phyloP scores from a whole-genome alignment of 1,140 invertebrate genomes.

The Drosophila oshimai region DNA sequence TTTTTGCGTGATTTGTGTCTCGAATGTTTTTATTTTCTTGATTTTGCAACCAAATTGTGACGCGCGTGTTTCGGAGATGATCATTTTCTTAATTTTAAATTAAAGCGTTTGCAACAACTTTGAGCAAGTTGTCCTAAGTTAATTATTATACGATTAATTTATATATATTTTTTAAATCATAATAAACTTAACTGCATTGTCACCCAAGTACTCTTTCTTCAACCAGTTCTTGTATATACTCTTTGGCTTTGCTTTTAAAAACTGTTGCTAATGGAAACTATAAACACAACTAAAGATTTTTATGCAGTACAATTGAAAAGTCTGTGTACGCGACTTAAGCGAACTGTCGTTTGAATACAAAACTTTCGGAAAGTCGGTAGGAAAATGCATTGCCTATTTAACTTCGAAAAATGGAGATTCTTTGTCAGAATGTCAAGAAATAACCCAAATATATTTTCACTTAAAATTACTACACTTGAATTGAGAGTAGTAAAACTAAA shows the following conservation, averaged over 20 bases:
- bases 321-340: slow-evolving; percentile 19
- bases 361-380: background rate
- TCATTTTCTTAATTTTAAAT: slow-evolving; percentile 18
- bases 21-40: slow-evolving; percentile 22
- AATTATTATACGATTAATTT: slow-evolving; percentile 64
- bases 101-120: slow-evolving; percentile 57
- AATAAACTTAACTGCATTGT: slow-evolving; percentile 53
- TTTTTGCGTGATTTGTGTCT: slow-evolving; percentile 49
- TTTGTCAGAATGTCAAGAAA: background rate
- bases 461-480: background rate
- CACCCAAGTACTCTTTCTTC: slow-evolving; percentile 20
- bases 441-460: background rate
- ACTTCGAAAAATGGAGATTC: no score
- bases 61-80: slow-evolving; percentile 24
- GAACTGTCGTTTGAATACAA: background rate
- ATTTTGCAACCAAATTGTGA: slow-evolving; percentile 25
- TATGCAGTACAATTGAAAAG: slow-evolving; percentile 21
- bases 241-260: slow-evolving; percentile 19
- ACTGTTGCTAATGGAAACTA: background rate
- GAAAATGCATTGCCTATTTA: no score
- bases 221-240: slow-evolving; percentile 17
- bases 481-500: slow-evolving; percentile 16
- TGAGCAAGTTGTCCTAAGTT: slow-evolving; percentile 61
- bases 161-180: slow-evolving; percentile 46
- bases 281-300: slow-evolving; percentile 14